Conservation (phyloP, 2,888 invertebrate genomes). For the Adineta ricciae region DNA sequence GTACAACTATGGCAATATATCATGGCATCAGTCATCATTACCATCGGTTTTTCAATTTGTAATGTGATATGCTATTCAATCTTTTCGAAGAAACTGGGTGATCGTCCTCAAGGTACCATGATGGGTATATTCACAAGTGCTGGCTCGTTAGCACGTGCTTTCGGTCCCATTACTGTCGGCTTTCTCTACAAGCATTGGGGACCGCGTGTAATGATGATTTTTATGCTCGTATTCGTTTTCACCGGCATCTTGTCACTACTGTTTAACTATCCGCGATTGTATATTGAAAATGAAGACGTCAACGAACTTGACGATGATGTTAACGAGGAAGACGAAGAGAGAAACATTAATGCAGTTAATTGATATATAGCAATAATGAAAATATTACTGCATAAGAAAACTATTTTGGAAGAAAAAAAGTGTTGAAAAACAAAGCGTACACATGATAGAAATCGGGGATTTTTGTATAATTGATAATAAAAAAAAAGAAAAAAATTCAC, state of each 20-base stretch:
- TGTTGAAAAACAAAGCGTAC: neutral
- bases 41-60: constrained; percentile 45
- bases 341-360: neutral
- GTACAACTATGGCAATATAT: constrained; percentile 40
- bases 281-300: neutral
- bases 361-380: neutral
- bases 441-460: neutral
- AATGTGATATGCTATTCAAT: constrained; percentile 47
- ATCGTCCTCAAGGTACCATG: constrained; percentile 47
- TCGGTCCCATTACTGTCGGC: constrained; percentile 40
- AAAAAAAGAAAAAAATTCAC: neutral
- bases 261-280: neutral
- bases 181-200: constrained; percentile 33
- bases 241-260: neutral
- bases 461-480: neutral
- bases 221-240: neutral
- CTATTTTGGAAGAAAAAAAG: neutral
- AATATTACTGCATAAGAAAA: neutral
- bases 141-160: constrained; percentile 42
- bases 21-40: constrained; percentile 40
- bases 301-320: neutral
- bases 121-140: constrained; percentile 44
- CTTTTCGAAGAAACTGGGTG: constrained; percentile 48
- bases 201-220: constrained; percentile 23
- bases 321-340: neutral